A percentile compares a stretch with the other conserved stretches of the same genome.
Conservation (phyloP, 2,113 vertebrate genomes). For the Centrocercus urophasianus region DNA sequence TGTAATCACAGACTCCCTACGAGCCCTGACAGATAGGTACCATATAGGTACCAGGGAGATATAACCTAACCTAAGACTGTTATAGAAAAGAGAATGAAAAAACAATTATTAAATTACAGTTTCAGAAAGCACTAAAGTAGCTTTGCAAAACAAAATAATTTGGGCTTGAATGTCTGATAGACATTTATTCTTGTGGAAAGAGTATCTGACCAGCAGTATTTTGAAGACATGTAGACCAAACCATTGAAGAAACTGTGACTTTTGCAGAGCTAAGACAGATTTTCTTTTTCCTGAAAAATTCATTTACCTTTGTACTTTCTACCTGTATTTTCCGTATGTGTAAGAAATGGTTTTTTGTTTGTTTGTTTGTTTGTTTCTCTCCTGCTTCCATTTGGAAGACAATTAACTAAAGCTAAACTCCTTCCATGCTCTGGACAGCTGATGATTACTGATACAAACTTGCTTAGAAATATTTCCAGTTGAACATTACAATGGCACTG, state of each 20-base stretch:
- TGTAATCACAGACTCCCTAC: neutral
- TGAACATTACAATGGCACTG: neutral
- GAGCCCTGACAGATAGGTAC: neutral
- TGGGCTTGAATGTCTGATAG: neutral
- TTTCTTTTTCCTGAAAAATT: neutral
- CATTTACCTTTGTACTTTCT: neutral
- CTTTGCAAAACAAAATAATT: constrained; percentile 22
- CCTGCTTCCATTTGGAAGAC: neutral
- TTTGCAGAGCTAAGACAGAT: neutral
- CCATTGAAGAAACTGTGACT: neutral
- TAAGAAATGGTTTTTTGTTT: fast-evolving
- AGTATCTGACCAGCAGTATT: neutral
- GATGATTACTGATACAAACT: neutral
- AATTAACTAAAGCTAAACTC: neutral
- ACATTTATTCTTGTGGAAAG: neutral
- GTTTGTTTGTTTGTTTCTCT: fast-evolving
- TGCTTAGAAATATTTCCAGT: neutral
- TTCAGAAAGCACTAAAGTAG: neutral
- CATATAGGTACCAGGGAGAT: neutral
- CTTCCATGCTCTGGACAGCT: neutral
- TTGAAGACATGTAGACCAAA: neutral
- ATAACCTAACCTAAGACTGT: neutral
- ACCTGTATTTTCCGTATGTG: neutral
- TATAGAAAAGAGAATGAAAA: neutral
- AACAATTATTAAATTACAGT: neutral